Evolutionary conservation across 2,797 vertebrate genomes (phyloP), one percentile per base, ranked within the genome.

Genomic region (Pachyuromys duprasi): DNA sequence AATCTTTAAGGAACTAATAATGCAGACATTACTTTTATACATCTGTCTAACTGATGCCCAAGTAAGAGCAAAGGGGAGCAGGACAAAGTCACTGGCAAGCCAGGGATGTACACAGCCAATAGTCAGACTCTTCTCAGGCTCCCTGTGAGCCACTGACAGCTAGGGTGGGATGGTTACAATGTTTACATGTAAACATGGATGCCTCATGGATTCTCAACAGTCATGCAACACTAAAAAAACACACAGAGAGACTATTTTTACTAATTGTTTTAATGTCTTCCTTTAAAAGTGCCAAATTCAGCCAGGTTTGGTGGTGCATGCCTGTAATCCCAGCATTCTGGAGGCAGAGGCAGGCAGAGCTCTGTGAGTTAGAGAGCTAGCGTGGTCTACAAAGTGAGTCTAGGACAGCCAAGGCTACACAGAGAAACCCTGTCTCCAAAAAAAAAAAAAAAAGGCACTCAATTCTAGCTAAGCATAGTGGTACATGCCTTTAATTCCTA

Each of bases 221-320:
- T 69, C 15, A 70, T 39, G 92, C 39, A 67, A 36, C 17, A 42
- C 14, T 65, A 87, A 87, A 69, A 78, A 31, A 53, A 7, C 36
- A 84, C 2, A 11, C 20, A 92, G 2, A 70, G 26, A 86, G 60
- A 86, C 22, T 91, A 62, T 72, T 90, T 95, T 96, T 91, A 82
- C 90, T 42, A 74, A 84, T 2, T 81, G 57, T 42, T 83, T 91
- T 95, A 89, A 62, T 31, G 57, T 76, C 83, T 83, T 84, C 69
- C 75, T 95, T 96, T 95, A 76, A 57, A 90, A 92, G 72, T 57
- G 55, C 28, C 83, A 81, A 94, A 45, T 74, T 82, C 90, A 24
- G 28, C 24, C 53, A 49, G 20, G 31, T 9, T 8, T 31, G 18
- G 26, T 57, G n/a, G 15, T 9, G 0, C 6, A 84, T 11, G 60